phyloP scores from a whole-genome alignment of 1,140 invertebrate genomes.

The Rhagoletis pomonella region DNA sequence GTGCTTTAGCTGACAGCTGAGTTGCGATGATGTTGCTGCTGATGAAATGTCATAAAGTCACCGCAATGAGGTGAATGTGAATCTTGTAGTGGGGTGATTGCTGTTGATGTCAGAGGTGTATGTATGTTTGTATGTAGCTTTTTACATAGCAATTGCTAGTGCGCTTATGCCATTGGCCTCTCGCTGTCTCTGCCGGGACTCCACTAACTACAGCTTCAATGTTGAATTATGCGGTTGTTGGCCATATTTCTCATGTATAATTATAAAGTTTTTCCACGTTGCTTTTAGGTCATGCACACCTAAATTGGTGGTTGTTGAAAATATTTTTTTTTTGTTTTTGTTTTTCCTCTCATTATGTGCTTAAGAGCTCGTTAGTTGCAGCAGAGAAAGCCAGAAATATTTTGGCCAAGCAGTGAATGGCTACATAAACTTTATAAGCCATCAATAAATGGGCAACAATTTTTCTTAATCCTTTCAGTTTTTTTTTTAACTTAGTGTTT shows the following conservation, averaged over 20 bases:
- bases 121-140: too few relatives aligned
- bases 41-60: conserved; percentile 49
- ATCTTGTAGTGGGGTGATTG: not conserved
- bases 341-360: not conserved
- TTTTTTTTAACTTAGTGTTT: not conserved
- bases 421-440: not conserved
- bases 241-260: not conserved
- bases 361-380: not conserved
- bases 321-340: conserved; percentile 7
- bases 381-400: conserved; percentile 3
- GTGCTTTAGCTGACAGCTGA: not conserved
- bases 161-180: not conserved
- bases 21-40: conserved; percentile 20
- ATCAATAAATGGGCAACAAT: conserved; percentile 25
- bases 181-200: not conserved
- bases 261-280: conserved; percentile 12
- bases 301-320: conserved; percentile 32
- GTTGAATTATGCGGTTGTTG: not conserved
- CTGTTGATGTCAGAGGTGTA: conserved; percentile 15
- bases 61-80: not conserved
- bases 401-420: not conserved
- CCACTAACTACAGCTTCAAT: not conserved
- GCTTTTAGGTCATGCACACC: conserved; percentile 27
- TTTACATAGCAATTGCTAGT: not conserved
- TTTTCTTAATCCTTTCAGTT: conserved; percentile 35